Base-by-base conservation (phyloP, 1,140 invertebrate species). In the Grapholita molesta region DNA sequence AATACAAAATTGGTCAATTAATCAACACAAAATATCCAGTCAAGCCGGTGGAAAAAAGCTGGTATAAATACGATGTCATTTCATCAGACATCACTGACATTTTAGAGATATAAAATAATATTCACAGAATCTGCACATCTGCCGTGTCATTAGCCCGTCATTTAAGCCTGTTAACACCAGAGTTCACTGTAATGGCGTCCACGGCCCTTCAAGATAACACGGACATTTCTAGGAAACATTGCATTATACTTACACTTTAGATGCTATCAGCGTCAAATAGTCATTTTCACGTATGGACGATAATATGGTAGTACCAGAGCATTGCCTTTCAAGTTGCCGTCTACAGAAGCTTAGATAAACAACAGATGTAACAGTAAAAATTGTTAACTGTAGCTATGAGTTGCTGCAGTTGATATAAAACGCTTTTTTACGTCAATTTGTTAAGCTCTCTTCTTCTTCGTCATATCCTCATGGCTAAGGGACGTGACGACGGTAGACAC, bases 131-230 rank as follows among this genome's bases (percentile, higher is more conserved):
- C 76, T 78, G 76, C 80, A 75, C 85, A 88, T 84, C 86, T 87
- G 85, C 77, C 78, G 72, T 84, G 86, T 88, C 88, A 84, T 90
- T 90, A 89, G 77, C 80, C 85, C 78, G 78, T 82, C 76, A 80
- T 87, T 88, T 84, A 79, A 84, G 82, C 83, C 78, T 84, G 85
- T 90, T 90, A 89, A 88, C 84, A 73, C 69, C 75, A 74, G 77
- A 71, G 80, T 78, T 23, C 79, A 78, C 68, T 72, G 72, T 88
- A 84, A 88, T 84, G 82, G 78, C 70, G 72, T 77, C 74, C 80
- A 78, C 76, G 78, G 67, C 78, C 74, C 80, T 83, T 75, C 82
- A 71, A n/a, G n/a, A n/a, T n/a, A n/a, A n/a, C n/a, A n/a, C n/a
- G n/a, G n/a, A n/a, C n/a, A n/a, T n/a, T n/a, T 70, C 53, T 65